A percentile compares a stretch with the other conserved stretches of the same genome.
Evolutionary conservation across 2,797 vertebrate genomes (phyloP).

Genomic region (Brachyrhaphis roseni): DNA sequence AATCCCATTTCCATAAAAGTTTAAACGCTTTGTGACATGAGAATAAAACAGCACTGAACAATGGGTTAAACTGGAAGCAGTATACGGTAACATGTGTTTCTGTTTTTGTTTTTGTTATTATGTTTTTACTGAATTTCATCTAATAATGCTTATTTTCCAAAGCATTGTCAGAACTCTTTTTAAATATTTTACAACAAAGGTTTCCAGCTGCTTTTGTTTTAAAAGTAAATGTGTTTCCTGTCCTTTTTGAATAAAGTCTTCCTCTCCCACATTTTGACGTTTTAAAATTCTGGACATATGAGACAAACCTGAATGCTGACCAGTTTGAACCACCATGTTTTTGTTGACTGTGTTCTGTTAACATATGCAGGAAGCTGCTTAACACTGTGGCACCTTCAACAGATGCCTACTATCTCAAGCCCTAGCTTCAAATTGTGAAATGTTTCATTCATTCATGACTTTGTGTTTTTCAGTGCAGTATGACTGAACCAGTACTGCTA

Average conservation of each 20-base stretch:
- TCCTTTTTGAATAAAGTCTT: not conserved
- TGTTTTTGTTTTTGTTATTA: not conserved
- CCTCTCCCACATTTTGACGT: not conserved
- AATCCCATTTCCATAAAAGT: slow-evolving; percentile 1
- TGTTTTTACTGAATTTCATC: not conserved
- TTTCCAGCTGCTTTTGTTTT: not conserved
- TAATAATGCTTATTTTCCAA: not conserved
- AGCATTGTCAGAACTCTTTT: not conserved
- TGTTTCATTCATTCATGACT: not conserved
- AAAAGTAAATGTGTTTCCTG: not conserved
- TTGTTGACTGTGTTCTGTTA: not conserved
- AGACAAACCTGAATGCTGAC: not conserved
- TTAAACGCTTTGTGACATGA: not conserved
- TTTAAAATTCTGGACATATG: not conserved
- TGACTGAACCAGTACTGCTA: not conserved
- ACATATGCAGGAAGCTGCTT: not conserved
- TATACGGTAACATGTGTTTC: not conserved
- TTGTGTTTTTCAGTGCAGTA: not conserved
- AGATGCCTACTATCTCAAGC: not conserved
- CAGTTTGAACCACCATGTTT: not conserved
- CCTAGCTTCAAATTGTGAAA: not conserved
- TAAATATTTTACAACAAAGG: not conserved
- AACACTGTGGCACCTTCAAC: not conserved
- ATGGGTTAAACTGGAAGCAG: not conserved
- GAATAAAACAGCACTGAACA: not conserved